A percentile compares a stretch with the other conserved stretches of the same genome.
phyloP scores from a whole-genome alignment of 2,113 vertebrate species.

The Aptenodytes patagonicus region DNA sequence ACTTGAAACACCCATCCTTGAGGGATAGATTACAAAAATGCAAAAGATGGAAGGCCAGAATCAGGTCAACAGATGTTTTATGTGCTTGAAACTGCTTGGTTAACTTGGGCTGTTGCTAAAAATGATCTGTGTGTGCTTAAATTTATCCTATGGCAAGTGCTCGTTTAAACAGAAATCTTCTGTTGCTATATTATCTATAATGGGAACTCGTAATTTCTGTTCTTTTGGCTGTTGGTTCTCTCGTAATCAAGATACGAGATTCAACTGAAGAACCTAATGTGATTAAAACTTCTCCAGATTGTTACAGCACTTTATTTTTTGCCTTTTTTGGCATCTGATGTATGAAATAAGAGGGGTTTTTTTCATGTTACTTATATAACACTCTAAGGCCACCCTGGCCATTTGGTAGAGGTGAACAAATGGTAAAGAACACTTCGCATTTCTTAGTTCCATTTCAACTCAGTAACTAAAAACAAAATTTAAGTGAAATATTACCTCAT shows the following conservation, averaged over 20 bases:
- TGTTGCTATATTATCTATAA: background rate
- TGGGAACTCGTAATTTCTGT: background rate
- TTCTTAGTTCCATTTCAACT: background rate
- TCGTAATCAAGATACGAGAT: background rate
- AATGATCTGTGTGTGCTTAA: background rate
- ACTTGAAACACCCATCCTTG: background rate
- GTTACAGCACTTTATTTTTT: background rate
- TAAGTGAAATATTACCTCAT: background rate
- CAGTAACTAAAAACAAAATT: background rate
- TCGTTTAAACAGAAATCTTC: background rate
- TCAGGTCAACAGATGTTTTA: background rate
- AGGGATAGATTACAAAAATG: background rate
- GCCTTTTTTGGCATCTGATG: background rate
- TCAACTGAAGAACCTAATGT: background rate
- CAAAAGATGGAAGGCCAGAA: background rate
- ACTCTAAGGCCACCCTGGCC: background rate
- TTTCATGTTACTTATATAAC: background rate
- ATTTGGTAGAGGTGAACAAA: background rate
- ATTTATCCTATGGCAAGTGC: background rate
- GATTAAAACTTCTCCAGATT: background rate
- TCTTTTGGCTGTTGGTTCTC: background rate
- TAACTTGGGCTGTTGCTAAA: background rate
- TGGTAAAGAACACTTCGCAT: background rate
- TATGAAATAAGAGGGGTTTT: background rate
- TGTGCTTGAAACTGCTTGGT: background rate